Evolutionary conservation across 2,113 vertebrate species (phyloP).

Genomic region (Upupa epops): DNA sequence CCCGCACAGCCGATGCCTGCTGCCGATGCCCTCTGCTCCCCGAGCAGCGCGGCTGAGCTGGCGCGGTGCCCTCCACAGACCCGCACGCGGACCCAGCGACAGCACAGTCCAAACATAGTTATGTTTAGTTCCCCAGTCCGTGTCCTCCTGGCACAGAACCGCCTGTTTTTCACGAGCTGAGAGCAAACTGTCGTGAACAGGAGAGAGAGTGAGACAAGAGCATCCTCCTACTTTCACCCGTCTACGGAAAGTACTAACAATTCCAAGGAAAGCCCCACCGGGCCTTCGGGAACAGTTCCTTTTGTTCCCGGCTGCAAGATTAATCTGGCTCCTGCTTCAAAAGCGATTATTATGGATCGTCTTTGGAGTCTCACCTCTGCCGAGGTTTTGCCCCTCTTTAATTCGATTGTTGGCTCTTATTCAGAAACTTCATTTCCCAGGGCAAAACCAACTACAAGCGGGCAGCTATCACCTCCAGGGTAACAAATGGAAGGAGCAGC

Average conservation of each 20-base stretch:
- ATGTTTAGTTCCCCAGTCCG: background rate
- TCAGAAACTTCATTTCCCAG: slow-evolving; percentile 74
- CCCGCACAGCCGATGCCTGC: background rate
- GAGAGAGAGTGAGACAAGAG: background rate
- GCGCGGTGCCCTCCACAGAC: background rate
- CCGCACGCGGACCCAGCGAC: background rate
- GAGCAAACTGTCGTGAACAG: background rate
- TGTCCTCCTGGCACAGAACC: background rate
- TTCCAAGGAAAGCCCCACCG: background rate
- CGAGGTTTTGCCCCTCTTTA: slow-evolving; percentile 71
- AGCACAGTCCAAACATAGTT: background rate
- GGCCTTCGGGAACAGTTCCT: slow-evolving; percentile 44
- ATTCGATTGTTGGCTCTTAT: slow-evolving; percentile 76
- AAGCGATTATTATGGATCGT: slow-evolving; percentile 76
- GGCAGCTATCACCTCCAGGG: slow-evolving; percentile 53
- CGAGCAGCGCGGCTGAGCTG: fast-evolving
- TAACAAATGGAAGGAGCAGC: slow-evolving; percentile 25
- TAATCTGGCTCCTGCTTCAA: slow-evolving; percentile 72
- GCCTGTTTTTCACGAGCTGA: background rate
- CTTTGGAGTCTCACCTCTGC: slow-evolving; percentile 77
- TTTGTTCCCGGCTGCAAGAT: slow-evolving; percentile 64
- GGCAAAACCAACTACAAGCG: slow-evolving; percentile 52
- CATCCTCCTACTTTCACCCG: background rate
- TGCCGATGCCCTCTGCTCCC: background rate
- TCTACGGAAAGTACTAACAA: background rate